A percentile compares a stretch with the other conserved stretches of the same genome.
Conservation (phyloP, 2,888 invertebrate species). For the Pilophorus perplexus region DNA sequence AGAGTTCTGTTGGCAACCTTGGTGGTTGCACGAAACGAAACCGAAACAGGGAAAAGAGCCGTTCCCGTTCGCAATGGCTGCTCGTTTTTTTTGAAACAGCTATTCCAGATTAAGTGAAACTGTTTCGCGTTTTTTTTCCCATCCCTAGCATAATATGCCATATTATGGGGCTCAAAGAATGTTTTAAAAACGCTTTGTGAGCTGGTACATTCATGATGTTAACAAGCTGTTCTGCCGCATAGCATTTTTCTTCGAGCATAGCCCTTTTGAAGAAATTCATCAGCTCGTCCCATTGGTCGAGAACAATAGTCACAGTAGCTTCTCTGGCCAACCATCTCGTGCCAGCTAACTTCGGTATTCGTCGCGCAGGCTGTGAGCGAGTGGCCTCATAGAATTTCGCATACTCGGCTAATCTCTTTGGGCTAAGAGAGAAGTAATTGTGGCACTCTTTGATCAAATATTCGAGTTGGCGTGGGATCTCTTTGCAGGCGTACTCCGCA, state of each 20-base stretch:
- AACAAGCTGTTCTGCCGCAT: not conserved
- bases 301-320: not conserved
- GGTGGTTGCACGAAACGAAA: too few relatives aligned
- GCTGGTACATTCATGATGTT: not conserved
- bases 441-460: slow-evolving; percentile 36
- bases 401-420: slow-evolving; percentile 37
- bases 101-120: too few relatives aligned
- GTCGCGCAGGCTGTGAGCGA: not conserved
- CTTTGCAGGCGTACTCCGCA: slow-evolving; percentile 31
- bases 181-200: slow-evolving; percentile 10
- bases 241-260: not conserved
- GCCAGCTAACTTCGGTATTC: slow-evolving; percentile 12
- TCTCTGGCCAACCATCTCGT: slow-evolving; percentile 1
- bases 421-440: slow-evolving; percentile 34
- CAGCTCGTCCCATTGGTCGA: slow-evolving; percentile 16
- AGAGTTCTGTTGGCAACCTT: too few relatives aligned
- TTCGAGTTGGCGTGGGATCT: slow-evolving; percentile 35
- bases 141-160: too few relatives aligned
- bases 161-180: not conserved
- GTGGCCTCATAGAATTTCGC: slow-evolving; percentile 3
- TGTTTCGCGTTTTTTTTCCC: too few relatives aligned
- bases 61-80: too few relatives aligned
- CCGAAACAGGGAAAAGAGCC: too few relatives aligned
- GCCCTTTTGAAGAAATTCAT: not conserved
- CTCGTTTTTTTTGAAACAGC: too few relatives aligned